Conservation (phyloP, 2,113 vertebrate genomes). For the Ctenomys sociabilis region DNA sequence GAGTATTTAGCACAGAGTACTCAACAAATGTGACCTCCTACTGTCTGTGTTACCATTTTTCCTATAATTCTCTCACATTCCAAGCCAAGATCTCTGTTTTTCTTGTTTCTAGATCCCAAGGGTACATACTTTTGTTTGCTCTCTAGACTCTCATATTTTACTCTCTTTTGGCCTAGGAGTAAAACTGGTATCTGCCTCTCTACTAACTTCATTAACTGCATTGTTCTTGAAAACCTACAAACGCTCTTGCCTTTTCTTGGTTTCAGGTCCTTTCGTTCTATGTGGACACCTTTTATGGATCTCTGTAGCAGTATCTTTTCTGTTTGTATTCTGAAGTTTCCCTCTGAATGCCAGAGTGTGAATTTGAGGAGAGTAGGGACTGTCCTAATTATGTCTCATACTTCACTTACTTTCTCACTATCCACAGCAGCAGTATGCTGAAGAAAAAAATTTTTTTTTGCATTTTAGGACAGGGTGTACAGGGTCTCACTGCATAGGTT, state of each 20-base stretch:
- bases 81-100: background rate
- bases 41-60: background rate
- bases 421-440: background rate
- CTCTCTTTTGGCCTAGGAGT: background rate
- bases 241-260: background rate
- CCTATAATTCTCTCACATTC: background rate
- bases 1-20: background rate
- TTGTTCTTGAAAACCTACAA: constrained; percentile 51
- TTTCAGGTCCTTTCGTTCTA: constrained; percentile 35
- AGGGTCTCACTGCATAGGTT: no score
- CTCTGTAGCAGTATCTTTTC: background rate
- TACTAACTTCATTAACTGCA: constrained; percentile 4
- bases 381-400: constrained; percentile 36
- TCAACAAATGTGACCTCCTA: constrained; percentile 33
- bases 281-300: background rate
- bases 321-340: background rate
- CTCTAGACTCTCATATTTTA: background rate
- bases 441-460: background rate
- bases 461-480: no score
- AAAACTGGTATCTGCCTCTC: constrained; percentile 32
- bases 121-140: background rate
- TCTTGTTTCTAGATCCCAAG: background rate
- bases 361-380: background rate
- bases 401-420: background rate
- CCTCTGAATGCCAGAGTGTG: background rate